Conservation (phyloP, 2,797 vertebrate genomes). For the Novumbra hubbsi region DNA sequence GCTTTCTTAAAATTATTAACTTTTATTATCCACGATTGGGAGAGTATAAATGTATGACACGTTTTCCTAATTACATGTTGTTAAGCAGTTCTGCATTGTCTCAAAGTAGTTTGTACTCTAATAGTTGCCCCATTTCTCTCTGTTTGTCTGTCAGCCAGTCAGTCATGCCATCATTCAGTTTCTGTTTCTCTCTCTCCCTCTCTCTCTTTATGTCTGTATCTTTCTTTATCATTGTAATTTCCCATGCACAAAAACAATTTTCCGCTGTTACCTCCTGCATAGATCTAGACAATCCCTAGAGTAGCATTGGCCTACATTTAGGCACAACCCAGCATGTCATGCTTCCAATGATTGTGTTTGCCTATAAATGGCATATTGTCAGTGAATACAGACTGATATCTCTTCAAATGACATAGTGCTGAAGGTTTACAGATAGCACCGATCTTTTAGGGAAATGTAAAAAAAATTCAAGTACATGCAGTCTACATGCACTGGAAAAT, state of each 20-base stretch:
- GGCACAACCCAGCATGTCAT: slow-evolving; percentile 63
- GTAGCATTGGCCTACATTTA: slow-evolving; percentile 67
- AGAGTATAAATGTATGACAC: too few relatives aligned
- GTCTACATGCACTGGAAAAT: slow-evolving; percentile 7
- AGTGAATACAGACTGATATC: slow-evolving; percentile 59
- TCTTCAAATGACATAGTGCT: too few relatives aligned
- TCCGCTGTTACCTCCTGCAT: slow-evolving; percentile 49
- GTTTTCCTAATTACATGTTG: too few relatives aligned
- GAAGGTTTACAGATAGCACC: slow-evolving; percentile 35
- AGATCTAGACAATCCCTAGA: slow-evolving; percentile 53
- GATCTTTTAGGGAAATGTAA: slow-evolving; percentile 48
- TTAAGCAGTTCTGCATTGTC: too few relatives aligned
- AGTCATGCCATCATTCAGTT: too few relatives aligned
- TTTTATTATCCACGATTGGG: too few relatives aligned
- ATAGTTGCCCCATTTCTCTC: background rate
- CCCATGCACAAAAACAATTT: slow-evolving; percentile 44
- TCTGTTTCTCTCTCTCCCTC: background rate
- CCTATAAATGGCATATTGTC: slow-evolving; percentile 60
- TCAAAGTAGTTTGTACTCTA: background rate
- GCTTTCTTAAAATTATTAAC: too few relatives aligned
- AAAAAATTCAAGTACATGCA: slow-evolving; percentile 35
- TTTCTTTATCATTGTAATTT: slow-evolving; percentile 43
- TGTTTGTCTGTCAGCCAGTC: background rate
- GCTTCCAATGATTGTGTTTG: slow-evolving; percentile 57
- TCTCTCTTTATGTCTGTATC: background rate